Evolutionary conservation across 2,113 vertebrate species (phyloP), one percentile per base, ranked within the genome.

Genomic region (Hymenochirus boettgeri): DNA sequence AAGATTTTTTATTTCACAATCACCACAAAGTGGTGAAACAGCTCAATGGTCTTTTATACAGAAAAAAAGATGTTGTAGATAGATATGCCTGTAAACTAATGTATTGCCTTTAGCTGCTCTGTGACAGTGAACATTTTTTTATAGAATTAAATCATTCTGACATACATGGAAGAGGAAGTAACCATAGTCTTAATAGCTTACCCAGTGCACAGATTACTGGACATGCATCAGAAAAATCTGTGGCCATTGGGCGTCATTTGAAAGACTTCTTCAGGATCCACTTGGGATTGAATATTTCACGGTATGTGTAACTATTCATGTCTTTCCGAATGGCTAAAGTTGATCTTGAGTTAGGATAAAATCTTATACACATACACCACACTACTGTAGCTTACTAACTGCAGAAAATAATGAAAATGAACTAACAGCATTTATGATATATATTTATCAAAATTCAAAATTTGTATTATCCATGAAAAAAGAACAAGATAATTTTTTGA

Each of bases 221-320:
- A 17, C 82, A 83, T 31, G 78, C 88, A 25, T 51, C 78, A 0
- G 82, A 88, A 35, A 88, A 84, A 25, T 85, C 86, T 12, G 94
- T 97, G 69, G 89, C 91, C 76, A 89, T 90, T 80, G 98, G 96
- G 96, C 96, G 5, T 96, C 94, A 46, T 97, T 99, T 0, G 96
- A 99, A 77, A 88, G 93, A 0, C 87, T 99, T 62, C 78, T 99
- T 62, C 94, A 97, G 73, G 95, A 99, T 67, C 88, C 82, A 0
- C 73, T 75, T 59, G 96, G 94, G 0, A 85, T 96, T 35, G 71
- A 77, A 35, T 93, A 93, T 79, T 99, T 99, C 78, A 98, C 93
- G 1, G 96, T 99, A 79, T 88, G 93, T 76, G n/a, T n/a, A n/a
- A n/a, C 2, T n/a, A 6, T 15, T 42, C 39, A 42, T 42, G 2